Evolutionary conservation across 2,113 vertebrate genomes (phyloP).

Genomic region (Nanorana parkeri): DNA sequence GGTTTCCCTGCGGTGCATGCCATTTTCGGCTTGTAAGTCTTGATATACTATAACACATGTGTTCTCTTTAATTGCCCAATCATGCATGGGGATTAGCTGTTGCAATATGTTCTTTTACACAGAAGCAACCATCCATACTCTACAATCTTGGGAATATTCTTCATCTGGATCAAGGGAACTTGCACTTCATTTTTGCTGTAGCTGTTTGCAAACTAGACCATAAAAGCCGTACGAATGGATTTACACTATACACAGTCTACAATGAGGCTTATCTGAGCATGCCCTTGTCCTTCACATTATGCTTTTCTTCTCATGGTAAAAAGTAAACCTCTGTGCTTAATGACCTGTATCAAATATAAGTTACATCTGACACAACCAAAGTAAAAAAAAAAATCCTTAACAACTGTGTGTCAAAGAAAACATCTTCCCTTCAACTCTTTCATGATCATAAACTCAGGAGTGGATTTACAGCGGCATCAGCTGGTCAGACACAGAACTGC

Average conservation of each 20-base stretch:
- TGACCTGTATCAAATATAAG: slow-evolving; percentile 55
- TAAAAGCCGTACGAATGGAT: slow-evolving; percentile 31
- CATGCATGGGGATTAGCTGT: too few relatives aligned
- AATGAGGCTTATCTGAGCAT: slow-evolving; percentile 37
- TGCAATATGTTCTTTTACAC: too few relatives aligned
- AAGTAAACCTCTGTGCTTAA: slow-evolving; percentile 54
- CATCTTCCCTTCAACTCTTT: slow-evolving; percentile 1
- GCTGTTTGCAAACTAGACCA: slow-evolving; percentile 30
- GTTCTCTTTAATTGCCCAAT: too few relatives aligned
- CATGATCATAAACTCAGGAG: not conserved
- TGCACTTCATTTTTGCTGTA: slow-evolving; percentile 32
- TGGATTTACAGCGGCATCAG: slow-evolving; percentile 50
- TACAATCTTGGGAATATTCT: not conserved
- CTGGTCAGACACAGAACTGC: slow-evolving; percentile 6
- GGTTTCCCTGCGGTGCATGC: too few relatives aligned
- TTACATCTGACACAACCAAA: slow-evolving; percentile 51
- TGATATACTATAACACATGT: too few relatives aligned
- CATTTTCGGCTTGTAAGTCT: too few relatives aligned
- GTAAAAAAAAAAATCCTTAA: slow-evolving; percentile 27
- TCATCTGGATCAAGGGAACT: slow-evolving; percentile 24
- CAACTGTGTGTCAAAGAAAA: slow-evolving; percentile 51
- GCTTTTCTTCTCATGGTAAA: slow-evolving; percentile 51
- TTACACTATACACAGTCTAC: slow-evolving; percentile 1
- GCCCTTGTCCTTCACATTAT: slow-evolving; percentile 44
- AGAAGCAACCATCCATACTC: too few relatives aligned